Evolutionary conservation across 2,888 invertebrate species (phyloP).

Genomic region (Pardosa pseudoannulata): DNA sequence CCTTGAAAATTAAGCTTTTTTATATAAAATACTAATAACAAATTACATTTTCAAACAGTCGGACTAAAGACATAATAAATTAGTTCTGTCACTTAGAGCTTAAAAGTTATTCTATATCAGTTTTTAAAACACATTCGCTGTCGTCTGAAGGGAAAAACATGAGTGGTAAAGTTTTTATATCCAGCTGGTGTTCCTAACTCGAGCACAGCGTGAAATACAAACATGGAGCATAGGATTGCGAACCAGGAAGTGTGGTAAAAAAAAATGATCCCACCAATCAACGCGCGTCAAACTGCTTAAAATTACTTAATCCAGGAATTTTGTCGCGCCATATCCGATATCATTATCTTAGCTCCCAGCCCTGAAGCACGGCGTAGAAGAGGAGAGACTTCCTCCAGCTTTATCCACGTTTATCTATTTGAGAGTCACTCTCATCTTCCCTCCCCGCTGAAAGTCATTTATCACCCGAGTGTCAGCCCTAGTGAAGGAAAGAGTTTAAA

Average conservation of each 20-base stretch:
- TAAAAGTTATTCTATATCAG: no score
- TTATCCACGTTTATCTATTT: slow-evolving; percentile 17
- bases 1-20: no score
- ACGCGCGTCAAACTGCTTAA: background rate
- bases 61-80: no score
- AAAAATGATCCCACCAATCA: background rate
- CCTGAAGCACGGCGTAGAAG: background rate
- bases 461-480: slow-evolving; percentile 3
- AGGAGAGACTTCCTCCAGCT: background rate
- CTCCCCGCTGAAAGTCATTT: background rate
- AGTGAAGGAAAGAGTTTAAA: slow-evolving; percentile 15
- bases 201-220: no score
- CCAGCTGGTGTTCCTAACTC: no score
- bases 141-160: no score
- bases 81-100: no score
- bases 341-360: slow-evolving; percentile 1
- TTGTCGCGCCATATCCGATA: background rate
- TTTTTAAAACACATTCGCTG: no score
- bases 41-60: no score
- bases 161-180: no score
- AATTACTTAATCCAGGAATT: slow-evolving; percentile 11
- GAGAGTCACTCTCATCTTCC: background rate
- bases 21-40: no score
- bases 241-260: background rate
- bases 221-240: no score